Evolutionary conservation across 2,113 vertebrate genomes (phyloP), one percentile per base, ranked within the genome.

Genomic region (Trochalopteron elliotii): DNA sequence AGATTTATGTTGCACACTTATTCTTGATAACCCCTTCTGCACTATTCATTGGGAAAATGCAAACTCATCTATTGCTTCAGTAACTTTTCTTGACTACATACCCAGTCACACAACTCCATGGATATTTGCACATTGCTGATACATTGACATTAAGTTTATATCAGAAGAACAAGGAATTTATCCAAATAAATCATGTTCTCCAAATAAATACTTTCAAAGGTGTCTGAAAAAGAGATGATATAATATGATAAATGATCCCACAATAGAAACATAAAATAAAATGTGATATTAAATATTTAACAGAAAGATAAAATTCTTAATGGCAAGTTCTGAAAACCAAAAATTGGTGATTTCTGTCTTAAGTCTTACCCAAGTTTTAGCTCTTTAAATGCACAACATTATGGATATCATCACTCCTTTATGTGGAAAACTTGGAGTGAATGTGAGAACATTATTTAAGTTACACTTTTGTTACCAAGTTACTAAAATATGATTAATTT

Each of bases 1-100:
- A 53, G n/a, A 61, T 44, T 86, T 37, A 44, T 4, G 1, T 68
- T 65, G 7, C 28, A 59, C 0, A 0, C 9, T 49, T 78, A 31
- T 10, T 72, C 24, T 35, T 76, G 42, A 71, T 50, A 82, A 65
- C 2, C 9, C 7, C 14, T 63, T 79, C n/a, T 67, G 21, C 18
- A 14, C 2, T 44, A 27, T 47, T 91, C 40, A 22, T 23, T 19
- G 11, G 7, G 30, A 85, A 93, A 90, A 67, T 67, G 13, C 0
- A 5, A 96, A 39, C 12, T 11, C 1, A 30, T 28, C 19, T 49
- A 23, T 11, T 49, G 13, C 11, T 56, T 61, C 33, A 50, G n/a
- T 39, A 90, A 49, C 31, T 89, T 91, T 9, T 74, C 28, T 35
- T 90, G 20, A n/a, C 16, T 80, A 27, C 22, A 67, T 37, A 78